Base-by-base conservation (phyloP, 2,888 invertebrate genomes). In the Diaperis boleti region DNA sequence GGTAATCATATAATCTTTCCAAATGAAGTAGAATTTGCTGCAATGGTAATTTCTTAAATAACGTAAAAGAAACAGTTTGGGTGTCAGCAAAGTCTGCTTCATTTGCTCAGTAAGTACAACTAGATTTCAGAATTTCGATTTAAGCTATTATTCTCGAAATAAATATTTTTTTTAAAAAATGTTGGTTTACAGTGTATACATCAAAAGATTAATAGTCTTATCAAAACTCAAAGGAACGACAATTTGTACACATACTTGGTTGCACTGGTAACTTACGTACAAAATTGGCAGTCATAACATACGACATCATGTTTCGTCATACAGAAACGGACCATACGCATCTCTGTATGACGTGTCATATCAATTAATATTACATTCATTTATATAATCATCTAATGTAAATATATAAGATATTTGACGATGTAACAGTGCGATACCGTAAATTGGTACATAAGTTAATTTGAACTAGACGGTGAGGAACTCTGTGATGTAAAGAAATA, bases 181-280 rank as follows among this genome's bases (percentile, higher is more conserved):
- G 71, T 72, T 70, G 49, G 60, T 71, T 69, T 65, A 64, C 64
- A 72, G 69, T 72, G 66, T 70, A 70, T 67, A 70, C 70, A 69
- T 70, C 69, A 74, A 70, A 71, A 67, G 68, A 70, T 70, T 68
- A 69, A 69, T 72, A 72, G 70, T 72, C 71, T 72, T 73, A 72
- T 68, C 65, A 69, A 75, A 66, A 74, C 68, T 65, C 62, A 71
- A 79, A 79, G 79, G 79, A 79, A 79, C 79, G 77, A 75, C 74
- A 74, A 76, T 79, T 79, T 80, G 80, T 80, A 81, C 80, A 80
- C 77, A 77, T 77, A 79, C 77, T 79, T 79, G 80, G 79, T 81
- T 79, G 78, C 79, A 80, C 78, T 81, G 81, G 81, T 81, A 81
- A 81, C 81, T 80, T 76, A 78, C 78, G 78, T 79, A 79, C 78